Base-by-base conservation (phyloP, 2,888 invertebrate species). In the Trichogramma evanescens region DNA sequence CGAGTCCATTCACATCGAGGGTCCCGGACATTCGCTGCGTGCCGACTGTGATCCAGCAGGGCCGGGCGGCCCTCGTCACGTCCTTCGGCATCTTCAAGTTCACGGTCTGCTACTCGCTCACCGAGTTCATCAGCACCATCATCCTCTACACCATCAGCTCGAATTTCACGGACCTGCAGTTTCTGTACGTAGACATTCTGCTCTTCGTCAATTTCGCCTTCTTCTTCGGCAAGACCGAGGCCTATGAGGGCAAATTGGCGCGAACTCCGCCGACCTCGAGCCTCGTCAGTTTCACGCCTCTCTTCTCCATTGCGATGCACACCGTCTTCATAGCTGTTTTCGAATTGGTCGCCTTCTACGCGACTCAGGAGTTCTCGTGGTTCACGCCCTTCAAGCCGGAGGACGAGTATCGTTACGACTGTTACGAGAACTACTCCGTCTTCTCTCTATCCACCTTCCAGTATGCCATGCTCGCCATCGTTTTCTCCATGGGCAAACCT, bases 21-120 rank as follows among this genome's bases (percentile, higher is more conserved):
- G 82, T 86, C 63, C 85, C 87, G 59, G 88, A 93, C 75, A 91
- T 93, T 66, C 84, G 87, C 7, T 93, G 93, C 78, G 87, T 94
- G 56, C 87, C 89, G 43, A 83, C 84, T 65, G 82, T 93, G 5
- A 89, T 92, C 65, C 82, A 88, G 64, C 91, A 94, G 80, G 93
- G 95, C 7, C 83, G 94, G 5, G 90, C 91, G 68, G 92, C 94
- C 1, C 80, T 95, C 65, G 91, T 92, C 64, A 94, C 94, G 0
- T 92, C 91, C 50, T 93, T 94, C 78, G 91, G 92, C 4, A 87
- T 92, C 59, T 93, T 94, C 80, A 93, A 93, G 74, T 94, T 90
- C 78, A 94, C 94, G 91, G 91, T 92, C 59, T 84, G 89, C 67
- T 94, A 93, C 79, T 92, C 92, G 60, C 81, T 95, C 46, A 93